phyloP scores from a whole-genome alignment of 2,113 vertebrate genomes.

The Peromyscus polionotus region DNA sequence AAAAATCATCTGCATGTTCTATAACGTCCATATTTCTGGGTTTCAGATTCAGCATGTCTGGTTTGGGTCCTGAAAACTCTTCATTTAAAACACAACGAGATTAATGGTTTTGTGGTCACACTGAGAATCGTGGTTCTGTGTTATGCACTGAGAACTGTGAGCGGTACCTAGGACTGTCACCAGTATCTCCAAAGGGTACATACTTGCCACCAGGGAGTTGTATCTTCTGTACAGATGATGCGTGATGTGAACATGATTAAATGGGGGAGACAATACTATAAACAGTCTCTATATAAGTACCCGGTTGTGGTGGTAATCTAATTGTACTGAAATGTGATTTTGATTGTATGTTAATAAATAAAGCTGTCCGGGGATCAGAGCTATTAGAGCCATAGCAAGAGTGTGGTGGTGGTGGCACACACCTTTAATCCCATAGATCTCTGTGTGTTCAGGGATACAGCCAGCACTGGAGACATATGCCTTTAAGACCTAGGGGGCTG shows the following conservation, averaged over 20 bases:
- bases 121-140: not conserved
- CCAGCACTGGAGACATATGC: too few relatives aligned
- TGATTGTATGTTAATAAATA: too few relatives aligned
- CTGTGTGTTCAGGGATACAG: too few relatives aligned
- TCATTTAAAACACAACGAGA: not conserved
- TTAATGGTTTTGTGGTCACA: not conserved
- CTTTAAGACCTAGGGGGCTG: too few relatives aligned
- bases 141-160: not conserved
- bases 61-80: not conserved
- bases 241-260: not conserved
- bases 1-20: not conserved
- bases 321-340: too few relatives aligned
- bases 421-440: too few relatives aligned
- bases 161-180: too few relatives aligned
- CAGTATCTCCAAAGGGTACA: not conserved
- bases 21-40: not conserved
- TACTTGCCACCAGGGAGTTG: not conserved
- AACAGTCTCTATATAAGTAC: not conserved
- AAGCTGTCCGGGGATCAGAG: too few relatives aligned
- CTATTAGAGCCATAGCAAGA: too few relatives aligned
- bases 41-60: slow-evolving; percentile 5
- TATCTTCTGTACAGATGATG: not conserved
- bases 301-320: too few relatives aligned
- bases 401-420: too few relatives aligned
- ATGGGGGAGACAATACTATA: not conserved